Conservation (phyloP, 2,113 vertebrate genomes). For the Gopherus flavomarginatus region DNA sequence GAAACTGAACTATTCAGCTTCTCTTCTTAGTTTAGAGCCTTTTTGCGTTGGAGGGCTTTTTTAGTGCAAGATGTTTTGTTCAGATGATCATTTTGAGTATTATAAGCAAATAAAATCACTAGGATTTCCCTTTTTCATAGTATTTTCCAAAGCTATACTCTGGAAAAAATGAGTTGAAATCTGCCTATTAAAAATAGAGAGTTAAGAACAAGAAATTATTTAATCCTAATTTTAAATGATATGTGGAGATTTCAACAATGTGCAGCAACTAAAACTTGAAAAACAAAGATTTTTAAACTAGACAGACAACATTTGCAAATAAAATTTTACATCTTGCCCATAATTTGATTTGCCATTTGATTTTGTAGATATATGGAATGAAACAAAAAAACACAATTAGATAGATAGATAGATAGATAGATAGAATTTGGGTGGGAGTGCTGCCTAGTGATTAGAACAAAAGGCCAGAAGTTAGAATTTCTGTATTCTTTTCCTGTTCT, state of each 20-base stretch:
- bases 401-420: neutral
- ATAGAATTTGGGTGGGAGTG: neutral
- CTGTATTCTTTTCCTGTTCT: neutral
- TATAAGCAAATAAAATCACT: constrained; percentile 39
- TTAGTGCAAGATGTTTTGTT: neutral
- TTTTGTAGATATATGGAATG: neutral
- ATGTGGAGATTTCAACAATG: neutral
- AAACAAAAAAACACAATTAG: neutral
- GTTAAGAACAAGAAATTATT: neutral
- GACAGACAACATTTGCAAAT: neutral
- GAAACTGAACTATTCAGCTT: neutral
- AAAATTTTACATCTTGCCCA: neutral
- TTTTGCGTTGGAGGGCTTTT: neutral
- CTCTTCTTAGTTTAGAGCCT: neutral
- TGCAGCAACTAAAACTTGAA: neutral
- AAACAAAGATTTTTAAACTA: neutral
- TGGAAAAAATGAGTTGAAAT: constrained; percentile 42
- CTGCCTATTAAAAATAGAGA: constrained; percentile 39
- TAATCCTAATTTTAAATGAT: neutral
- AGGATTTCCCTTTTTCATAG: constrained; percentile 33
- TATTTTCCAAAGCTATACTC: constrained; percentile 43
- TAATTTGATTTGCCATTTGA: neutral
- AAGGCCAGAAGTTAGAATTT: neutral
- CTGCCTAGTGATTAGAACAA: rapidly evolving
- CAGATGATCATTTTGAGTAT: constrained; percentile 51